phyloP scores from a whole-genome alignment of 2,797 vertebrate species.

The Holocentrus rufus region DNA sequence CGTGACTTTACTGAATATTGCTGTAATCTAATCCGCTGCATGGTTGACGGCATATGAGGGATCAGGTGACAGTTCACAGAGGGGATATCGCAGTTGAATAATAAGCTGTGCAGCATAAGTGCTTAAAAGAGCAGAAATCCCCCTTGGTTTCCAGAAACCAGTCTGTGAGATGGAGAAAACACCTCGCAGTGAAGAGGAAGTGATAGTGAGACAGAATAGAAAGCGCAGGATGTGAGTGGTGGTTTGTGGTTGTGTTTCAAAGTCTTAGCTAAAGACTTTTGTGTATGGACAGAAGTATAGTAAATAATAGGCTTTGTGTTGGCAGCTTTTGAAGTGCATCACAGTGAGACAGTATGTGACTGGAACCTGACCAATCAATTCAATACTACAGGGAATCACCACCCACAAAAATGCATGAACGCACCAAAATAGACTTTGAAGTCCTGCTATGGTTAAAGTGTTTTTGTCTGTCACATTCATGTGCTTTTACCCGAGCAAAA shows the following conservation, averaged over 20 bases:
- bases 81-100: constrained; percentile 49
- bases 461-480: constrained; percentile 26
- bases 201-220: constrained; percentile 43
- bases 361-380: constrained; percentile 21
- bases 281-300: constrained; percentile 8
- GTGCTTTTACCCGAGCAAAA: constrained; percentile 14
- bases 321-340: constrained; percentile 44
- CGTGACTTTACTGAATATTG: constrained; percentile 36
- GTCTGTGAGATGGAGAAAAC: constrained; percentile 39
- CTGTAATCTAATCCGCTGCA: constrained; percentile 61
- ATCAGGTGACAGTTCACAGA: constrained; percentile 63
- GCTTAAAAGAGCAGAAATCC: constrained; percentile 54
- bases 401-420: constrained; percentile 22
- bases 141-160: constrained; percentile 35
- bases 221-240: constrained; percentile 46
- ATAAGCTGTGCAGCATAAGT: constrained; percentile 27
- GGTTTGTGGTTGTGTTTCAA: constrained; percentile 58
- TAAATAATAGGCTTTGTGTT: constrained; percentile 16
- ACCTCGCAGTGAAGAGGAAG: constrained; percentile 43
- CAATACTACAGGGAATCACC: constrained; percentile 5
- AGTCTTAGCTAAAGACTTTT: background rate
- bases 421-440: constrained; percentile 55
- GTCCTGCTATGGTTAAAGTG: constrained; percentile 26
- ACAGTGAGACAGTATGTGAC: constrained; percentile 26
- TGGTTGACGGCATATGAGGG: constrained; percentile 36